Base-by-base conservation (phyloP, 2,888 invertebrate genomes). In the Smittia aterrima region DNA sequence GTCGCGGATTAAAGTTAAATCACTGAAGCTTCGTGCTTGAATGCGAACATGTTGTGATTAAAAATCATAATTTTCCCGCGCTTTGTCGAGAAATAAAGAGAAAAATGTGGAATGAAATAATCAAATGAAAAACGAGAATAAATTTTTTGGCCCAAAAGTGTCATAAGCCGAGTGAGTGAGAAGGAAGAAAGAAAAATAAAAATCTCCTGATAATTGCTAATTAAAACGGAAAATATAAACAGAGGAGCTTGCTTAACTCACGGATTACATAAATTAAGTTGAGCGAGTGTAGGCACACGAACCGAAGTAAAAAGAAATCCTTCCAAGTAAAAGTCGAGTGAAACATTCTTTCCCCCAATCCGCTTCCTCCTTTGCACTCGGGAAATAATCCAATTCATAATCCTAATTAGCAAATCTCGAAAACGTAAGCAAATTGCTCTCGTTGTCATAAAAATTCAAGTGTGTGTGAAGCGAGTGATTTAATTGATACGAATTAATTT, bases 1-100 rank as follows among this genome's bases (percentile, higher is more conserved):
- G n/a, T 22, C 22, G 64, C 16, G 54, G 47, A 70, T 53, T 53
- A 70, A 70, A 70, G 54, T 70, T 54, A 54, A 54, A 54, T 70
- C 27, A 64, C n/a, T 20, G 58, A n/a, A 16, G n/a, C n/a, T 18
- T 18, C 58, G 18, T 9, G 54, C 18, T 47, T 53, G 41, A 70
- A 70, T 70, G 70, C 47, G 70, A 70, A 54, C 70, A 70, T 70
- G 70, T 47, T 70, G 70, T 70, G 70, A 70, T 70, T 70, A 70
- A 70, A 54, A 70, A 70, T 54, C 53, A 70, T 70, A 70, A 70
- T 70, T 70, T 54, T 70, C 24, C 24, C 47, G 22, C 24, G 41
- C 27, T 66, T 38, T 41, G 68, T 13, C 20, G 20, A 18, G 24
- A 1, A 11, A 24, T n/a, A 20, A 66, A n/a, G 32, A 41, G 41